Evolutionary conservation across 2,797 vertebrate genomes (phyloP).

Genomic region (Garrulus glandarius): DNA sequence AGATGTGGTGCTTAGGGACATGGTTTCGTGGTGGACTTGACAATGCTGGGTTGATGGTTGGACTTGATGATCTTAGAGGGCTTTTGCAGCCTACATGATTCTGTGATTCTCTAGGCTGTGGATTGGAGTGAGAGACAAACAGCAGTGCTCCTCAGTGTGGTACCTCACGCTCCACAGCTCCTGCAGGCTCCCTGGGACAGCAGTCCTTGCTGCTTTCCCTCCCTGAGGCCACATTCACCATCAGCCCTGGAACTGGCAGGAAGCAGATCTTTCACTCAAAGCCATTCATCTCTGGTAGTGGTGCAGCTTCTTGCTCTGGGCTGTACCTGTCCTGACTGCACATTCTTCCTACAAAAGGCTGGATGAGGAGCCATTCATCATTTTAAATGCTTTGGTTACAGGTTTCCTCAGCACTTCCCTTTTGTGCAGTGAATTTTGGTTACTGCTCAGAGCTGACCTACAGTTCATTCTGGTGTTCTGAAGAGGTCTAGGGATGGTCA

Average conservation of each 20-base stretch:
- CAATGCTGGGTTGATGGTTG: neutral
- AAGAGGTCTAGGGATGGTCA: neutral
- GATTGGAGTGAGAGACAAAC: neutral
- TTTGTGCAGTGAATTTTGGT: neutral
- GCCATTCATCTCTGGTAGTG: neutral
- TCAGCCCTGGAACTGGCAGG: neutral
- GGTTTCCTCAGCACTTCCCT: neutral
- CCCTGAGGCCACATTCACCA: fast-evolving
- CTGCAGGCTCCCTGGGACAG: neutral
- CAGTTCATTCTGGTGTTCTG: neutral
- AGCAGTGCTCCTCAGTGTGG: neutral
- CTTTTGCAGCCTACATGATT: neutral
- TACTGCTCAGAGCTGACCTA: neutral
- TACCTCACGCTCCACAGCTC: neutral
- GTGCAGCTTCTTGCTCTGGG: neutral
- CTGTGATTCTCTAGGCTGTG: neutral
- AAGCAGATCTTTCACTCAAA: neutral
- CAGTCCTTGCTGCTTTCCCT: neutral
- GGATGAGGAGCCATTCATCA: neutral
- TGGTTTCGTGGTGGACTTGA: neutral
- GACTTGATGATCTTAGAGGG: neutral
- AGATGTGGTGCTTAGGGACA: neutral
- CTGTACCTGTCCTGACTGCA: neutral
- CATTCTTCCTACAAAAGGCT: neutral
- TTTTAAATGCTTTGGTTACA: neutral